A percentile compares a stretch with the other conserved stretches of the same genome.
Conservation (phyloP, 1,140 invertebrate genomes). For the Euglossa dilemma region DNA sequence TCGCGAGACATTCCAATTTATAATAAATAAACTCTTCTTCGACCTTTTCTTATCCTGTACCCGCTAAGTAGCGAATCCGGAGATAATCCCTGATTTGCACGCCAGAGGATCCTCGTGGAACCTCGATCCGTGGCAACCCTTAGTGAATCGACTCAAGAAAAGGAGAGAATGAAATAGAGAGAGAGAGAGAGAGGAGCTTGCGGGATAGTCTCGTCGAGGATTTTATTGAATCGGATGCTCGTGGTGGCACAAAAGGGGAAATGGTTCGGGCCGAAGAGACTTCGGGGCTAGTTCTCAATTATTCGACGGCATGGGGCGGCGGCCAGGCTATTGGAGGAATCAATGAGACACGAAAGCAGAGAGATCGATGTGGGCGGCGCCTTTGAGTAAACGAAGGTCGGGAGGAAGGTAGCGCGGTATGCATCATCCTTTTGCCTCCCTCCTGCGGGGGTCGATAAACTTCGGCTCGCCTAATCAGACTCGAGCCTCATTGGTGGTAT, state of each 20-base stretch:
- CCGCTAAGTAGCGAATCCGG: too few species aligned
- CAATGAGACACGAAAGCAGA: slow-evolving; percentile 56
- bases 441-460: slow-evolving; percentile 60
- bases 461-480: slow-evolving; percentile 61
- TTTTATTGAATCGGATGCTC: slow-evolving; percentile 51
- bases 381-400: slow-evolving; percentile 56
- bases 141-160: background rate
- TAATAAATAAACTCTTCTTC: too few species aligned
- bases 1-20: too few species aligned
- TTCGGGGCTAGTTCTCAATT: slow-evolving; percentile 28
- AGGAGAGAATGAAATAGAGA: too few species aligned
- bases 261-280: background rate
- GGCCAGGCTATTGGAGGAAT: slow-evolving; percentile 37
- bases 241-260: background rate
- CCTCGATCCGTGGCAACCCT: too few species aligned
- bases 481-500: slow-evolving; percentile 57
- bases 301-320: slow-evolving; percentile 22
- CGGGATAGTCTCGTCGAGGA: slow-evolving; percentile 49
- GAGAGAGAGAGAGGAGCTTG: too few species aligned
- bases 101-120: too few species aligned
- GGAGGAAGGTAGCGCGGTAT: slow-evolving; percentile 53
- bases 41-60: too few species aligned
- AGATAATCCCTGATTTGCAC: too few species aligned
- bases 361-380: slow-evolving; percentile 63
- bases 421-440: slow-evolving; percentile 54